Evolutionary conservation across 2,888 invertebrate genomes (phyloP).

Genomic region (Phalera bucephala): DNA sequence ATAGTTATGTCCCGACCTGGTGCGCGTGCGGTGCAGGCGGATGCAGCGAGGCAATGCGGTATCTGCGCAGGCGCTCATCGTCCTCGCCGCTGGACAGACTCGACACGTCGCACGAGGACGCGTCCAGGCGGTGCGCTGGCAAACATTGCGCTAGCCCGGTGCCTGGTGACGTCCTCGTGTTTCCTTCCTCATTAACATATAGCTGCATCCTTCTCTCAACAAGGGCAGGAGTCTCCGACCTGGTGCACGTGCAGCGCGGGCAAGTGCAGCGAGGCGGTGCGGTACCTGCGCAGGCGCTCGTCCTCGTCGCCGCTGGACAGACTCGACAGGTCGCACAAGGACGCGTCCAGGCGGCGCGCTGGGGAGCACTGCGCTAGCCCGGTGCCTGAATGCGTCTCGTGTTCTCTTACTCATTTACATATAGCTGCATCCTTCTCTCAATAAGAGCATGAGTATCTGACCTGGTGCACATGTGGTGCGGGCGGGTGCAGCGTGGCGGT

Average conservation of each 20-base stretch:
- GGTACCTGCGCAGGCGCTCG: constrained; percentile 75
- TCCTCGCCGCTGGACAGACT: constrained; percentile 79
- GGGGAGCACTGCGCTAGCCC: constrained; percentile 77
- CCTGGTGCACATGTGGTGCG: constrained; percentile 33
- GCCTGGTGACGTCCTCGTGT: too few species aligned
- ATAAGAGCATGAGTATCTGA: too few species aligned
- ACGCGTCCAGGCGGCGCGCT: constrained; percentile 73
- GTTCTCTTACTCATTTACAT: too few species aligned
- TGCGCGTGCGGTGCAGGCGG: constrained; percentile 33
- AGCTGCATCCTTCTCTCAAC: too few species aligned
- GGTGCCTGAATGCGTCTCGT: too few species aligned
- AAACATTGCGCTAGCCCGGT: constrained; percentile 74
- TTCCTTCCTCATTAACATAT: too few species aligned
- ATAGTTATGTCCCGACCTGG: too few species aligned
- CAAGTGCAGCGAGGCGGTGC: constrained; percentile 50
- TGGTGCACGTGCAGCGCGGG: constrained; percentile 36
- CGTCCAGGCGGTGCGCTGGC: constrained; percentile 73
- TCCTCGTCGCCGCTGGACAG: constrained; percentile 79
- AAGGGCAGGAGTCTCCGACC: too few species aligned
- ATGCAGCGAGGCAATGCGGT: constrained; percentile 57
- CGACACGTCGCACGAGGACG: constrained; percentile 76
- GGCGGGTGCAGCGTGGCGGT: constrained; percentile 48
- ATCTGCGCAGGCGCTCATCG: constrained; percentile 75
- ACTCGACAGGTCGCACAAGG: constrained; percentile 76
- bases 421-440: too few species aligned